Evolutionary conservation across 2,113 vertebrate genomes (phyloP).

Genomic region (Rafetus swinhoei): DNA sequence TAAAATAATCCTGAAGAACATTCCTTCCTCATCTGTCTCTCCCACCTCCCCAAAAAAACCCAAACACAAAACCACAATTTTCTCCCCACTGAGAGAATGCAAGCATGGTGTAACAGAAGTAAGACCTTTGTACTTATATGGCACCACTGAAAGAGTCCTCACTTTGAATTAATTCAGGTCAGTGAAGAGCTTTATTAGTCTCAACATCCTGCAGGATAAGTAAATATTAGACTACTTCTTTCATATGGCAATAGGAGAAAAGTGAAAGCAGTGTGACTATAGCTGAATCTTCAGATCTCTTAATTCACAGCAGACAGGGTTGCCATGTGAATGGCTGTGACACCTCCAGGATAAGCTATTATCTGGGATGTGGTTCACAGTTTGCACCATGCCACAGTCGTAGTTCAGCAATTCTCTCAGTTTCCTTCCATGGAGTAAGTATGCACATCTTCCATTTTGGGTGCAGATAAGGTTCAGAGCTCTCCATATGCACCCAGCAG

Average conservation of each 20-base stretch:
- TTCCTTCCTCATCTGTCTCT: neutral
- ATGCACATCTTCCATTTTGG: too few species aligned
- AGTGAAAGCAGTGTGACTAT: neutral
- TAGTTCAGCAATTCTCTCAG: too few species aligned
- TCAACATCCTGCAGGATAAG: neutral
- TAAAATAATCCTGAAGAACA: neutral
- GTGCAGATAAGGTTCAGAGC: too few species aligned
- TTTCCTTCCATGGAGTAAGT: too few species aligned
- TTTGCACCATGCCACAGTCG: too few species aligned
- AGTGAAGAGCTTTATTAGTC: neutral
- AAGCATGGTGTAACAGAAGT: neutral
- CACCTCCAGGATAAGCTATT: too few species aligned
- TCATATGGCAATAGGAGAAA: neutral
- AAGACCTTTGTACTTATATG: neutral
- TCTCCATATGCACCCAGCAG: too few species aligned
- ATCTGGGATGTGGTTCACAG: too few species aligned
- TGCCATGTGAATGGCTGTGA: too few species aligned
- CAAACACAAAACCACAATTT: neutral
- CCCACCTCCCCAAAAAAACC: too few species aligned
- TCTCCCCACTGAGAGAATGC: neutral
- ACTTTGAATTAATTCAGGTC: neutral
- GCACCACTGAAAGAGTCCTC: neutral
- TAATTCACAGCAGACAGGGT: too few species aligned
- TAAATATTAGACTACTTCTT: neutral
- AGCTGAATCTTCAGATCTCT: too few species aligned